Percentiles rank a stretch among this genome's conserved stretches.
These are phyloP conservation scores for Tachysurus vachellii DNA, from an alignment of 2,113 vertebrate species.

Conservation along the genomic window DNA sequence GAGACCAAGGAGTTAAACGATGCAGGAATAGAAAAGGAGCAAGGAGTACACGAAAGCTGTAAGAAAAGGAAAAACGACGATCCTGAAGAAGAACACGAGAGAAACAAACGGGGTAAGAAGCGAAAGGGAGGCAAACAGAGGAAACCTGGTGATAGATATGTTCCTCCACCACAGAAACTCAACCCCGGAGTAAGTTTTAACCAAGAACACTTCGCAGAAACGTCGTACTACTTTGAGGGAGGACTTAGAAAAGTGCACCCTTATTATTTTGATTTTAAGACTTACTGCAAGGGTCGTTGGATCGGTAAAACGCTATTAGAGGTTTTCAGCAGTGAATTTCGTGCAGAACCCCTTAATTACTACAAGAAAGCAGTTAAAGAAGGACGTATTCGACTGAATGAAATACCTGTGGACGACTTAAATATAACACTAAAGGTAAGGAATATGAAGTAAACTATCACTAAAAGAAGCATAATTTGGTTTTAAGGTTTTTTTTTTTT, in stretches of 20 bases:
- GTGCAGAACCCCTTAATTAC: constrained; percentile 81
- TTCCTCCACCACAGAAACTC: constrained; percentile 88
- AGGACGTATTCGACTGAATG: constrained; percentile 89
- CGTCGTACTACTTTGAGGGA: constrained; percentile 87
- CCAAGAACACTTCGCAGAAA: constrained; percentile 87
- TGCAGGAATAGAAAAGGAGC: background rate
- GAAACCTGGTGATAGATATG: constrained; percentile 75
- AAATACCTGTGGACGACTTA: constrained; percentile 80
- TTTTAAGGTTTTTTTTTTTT: background rate
- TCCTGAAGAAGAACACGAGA: constrained; percentile 17
- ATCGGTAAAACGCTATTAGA: constrained; percentile 85
- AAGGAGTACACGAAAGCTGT: constrained; percentile 30
- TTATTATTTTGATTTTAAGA: constrained; percentile 91
- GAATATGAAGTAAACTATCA: background rate
- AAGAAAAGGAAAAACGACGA: constrained; percentile 71
- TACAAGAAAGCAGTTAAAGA: constrained; percentile 80
- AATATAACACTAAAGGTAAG: constrained; percentile 86
- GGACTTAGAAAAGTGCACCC: constrained; percentile 91
- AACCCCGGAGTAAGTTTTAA: constrained; percentile 84
- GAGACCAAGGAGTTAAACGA: constrained; percentile 33
- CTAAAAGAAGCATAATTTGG: background rate
- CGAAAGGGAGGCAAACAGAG: constrained; percentile 65
- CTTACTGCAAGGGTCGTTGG: constrained; percentile 98
- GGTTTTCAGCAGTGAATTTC: constrained; percentile 89
- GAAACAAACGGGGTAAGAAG: constrained; percentile 58